These are phyloP conservation scores for Spea bombifrons DNA, from an alignment of 2,113 vertebrate species.

Conservation along the genomic window DNA sequence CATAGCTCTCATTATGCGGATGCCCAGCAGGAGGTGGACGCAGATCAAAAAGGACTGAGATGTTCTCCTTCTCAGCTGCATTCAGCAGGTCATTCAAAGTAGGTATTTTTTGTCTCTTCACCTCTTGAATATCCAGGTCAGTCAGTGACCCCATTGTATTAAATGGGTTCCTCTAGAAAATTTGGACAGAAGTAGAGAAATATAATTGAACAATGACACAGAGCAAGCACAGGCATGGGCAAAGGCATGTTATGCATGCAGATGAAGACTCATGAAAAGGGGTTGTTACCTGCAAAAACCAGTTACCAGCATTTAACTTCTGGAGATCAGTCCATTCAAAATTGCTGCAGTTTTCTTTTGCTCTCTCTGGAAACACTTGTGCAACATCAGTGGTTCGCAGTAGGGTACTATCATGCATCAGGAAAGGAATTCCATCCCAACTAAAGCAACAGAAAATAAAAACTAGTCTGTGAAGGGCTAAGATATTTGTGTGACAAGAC, in stretches of 20 bases:
- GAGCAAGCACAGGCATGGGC: too few relatives aligned
- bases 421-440: conserved; percentile 75
- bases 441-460: conserved; percentile 51
- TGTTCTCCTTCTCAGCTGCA: conserved; percentile 65
- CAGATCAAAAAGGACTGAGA: conserved; percentile 85
- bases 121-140: conserved; percentile 54
- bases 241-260: too few relatives aligned
- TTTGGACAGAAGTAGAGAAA: neutral
- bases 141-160: conserved; percentile 66
- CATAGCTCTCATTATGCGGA: conserved; percentile 60
- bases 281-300: conserved; percentile 82
- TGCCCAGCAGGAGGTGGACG: conserved; percentile 66
- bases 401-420: conserved; percentile 86
- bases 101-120: conserved; percentile 67
- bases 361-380: conserved; percentile 60
- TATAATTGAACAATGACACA: too few relatives aligned
- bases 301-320: conserved; percentile 81
- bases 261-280: neutral
- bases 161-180: conserved; percentile 76
- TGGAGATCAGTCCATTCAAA: conserved; percentile 74
- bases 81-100: conserved; percentile 65
- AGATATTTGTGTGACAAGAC: neutral
- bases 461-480: neutral
- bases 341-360: conserved; percentile 54
- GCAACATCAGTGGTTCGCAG: conserved; percentile 80